Evolutionary conservation across 2,888 invertebrate species (phyloP).

Genomic region (Drosophila koepferae): DNA sequence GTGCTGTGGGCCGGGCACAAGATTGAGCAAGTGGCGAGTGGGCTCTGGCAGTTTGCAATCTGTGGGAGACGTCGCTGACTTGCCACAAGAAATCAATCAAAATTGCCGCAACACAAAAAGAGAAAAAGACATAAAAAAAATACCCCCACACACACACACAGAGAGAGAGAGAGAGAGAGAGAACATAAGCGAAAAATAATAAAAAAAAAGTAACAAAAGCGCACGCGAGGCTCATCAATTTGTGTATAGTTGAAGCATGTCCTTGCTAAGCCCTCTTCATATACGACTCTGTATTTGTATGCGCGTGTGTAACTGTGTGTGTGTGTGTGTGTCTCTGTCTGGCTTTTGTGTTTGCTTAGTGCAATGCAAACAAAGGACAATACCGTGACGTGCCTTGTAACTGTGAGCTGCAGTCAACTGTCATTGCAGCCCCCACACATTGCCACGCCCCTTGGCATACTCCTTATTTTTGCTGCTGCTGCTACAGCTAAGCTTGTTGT

Average conservation of each 20-base stretch:
- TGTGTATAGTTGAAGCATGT: slow-evolving; percentile 64
- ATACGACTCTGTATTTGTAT: slow-evolving; percentile 20
- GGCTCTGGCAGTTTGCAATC: slow-evolving; percentile 21
- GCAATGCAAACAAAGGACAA: slow-evolving; percentile 78
- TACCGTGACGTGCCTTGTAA: slow-evolving; percentile 63
- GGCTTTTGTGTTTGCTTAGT: slow-evolving; percentile 77
- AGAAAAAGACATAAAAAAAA: neutral
- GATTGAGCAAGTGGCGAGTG: slow-evolving; percentile 8
- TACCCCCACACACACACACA: neutral
- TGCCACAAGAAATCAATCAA: slow-evolving; percentile 80
- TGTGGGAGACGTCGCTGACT: slow-evolving; percentile 64
- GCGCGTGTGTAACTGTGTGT: slow-evolving; percentile 5
- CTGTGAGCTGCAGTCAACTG: slow-evolving; percentile 53
- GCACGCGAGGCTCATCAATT: slow-evolving; percentile 80
- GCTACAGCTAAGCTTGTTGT: slow-evolving; percentile 41
- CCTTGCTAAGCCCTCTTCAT: slow-evolving; percentile 55
- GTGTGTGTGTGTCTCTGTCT: slow-evolving; percentile 43
- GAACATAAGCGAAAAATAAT: slow-evolving; percentile 13
- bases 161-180: neutral
- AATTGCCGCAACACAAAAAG: slow-evolving; percentile 64
- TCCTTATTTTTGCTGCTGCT: neutral
- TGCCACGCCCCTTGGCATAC: neutral
- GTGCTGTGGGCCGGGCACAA: slow-evolving; percentile 14
- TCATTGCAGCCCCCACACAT: slow-evolving; percentile 31
- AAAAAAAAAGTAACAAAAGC: slow-evolving; percentile 65